phyloP scores from a whole-genome alignment of 2,888 invertebrate species.

The Orthonychiurus folsomi region DNA sequence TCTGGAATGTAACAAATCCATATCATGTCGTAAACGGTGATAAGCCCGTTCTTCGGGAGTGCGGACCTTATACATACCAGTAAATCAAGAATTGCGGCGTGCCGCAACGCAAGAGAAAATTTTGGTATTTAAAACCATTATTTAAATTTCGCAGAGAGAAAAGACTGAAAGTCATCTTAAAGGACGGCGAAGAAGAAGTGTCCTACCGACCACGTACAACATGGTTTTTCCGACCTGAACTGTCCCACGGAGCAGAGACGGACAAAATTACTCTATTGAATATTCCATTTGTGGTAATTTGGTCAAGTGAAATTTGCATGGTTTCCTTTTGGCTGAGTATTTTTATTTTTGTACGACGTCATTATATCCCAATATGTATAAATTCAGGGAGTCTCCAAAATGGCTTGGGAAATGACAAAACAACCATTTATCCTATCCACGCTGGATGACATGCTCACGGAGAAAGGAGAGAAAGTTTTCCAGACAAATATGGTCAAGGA shows the following conservation, averaged over 20 bases:
- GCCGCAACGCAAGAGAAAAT: not conserved
- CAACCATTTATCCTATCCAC: constrained; percentile 32
- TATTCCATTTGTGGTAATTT: constrained; percentile 33
- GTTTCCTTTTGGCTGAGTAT: not conserved
- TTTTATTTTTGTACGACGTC: not conserved
- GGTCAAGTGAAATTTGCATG: not conserved
- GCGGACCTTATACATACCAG: constrained; percentile 36
- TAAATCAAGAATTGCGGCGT: constrained; percentile 10
- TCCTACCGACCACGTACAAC: constrained; percentile 33
- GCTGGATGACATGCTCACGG: constrained; percentile 31
- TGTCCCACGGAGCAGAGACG: constrained; percentile 29
- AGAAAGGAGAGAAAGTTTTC: constrained; percentile 35
- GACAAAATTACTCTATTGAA: constrained; percentile 35
- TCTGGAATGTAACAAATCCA: constrained; percentile 38
- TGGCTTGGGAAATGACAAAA: constrained; percentile 37
- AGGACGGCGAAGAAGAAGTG: constrained; percentile 25
- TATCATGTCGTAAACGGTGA: constrained; percentile 27
- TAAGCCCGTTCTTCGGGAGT: constrained; percentile 30
- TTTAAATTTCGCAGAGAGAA: constrained; percentile 26
- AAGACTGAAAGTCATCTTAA: constrained; percentile 33
- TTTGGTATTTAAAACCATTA: not conserved
- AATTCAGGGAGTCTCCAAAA: constrained; percentile 30
- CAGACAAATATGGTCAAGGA: constrained; percentile 35
- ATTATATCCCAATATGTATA: not conserved
- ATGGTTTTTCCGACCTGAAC: constrained; percentile 31